Percentiles rank a stretch among this genome's conserved stretches.
phyloP scores from a whole-genome alignment of 2,888 invertebrate genomes.

The Nebria salina region DNA sequence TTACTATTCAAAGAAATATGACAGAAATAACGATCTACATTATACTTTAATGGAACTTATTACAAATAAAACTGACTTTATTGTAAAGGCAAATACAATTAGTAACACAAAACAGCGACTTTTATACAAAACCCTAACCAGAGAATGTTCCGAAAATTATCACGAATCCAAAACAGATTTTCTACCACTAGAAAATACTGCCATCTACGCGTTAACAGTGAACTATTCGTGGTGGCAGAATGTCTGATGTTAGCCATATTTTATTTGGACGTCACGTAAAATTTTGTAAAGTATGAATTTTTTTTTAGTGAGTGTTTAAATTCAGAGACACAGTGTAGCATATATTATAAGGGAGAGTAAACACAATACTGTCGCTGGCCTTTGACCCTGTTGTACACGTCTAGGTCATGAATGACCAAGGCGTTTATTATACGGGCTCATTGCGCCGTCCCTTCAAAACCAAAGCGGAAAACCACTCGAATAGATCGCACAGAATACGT shows the following conservation, averaged over 20 bases:
- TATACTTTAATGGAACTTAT: conserved; percentile 2
- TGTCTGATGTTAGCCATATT: too few relatives aligned
- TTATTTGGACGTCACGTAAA: too few relatives aligned
- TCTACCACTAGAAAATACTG: too few relatives aligned
- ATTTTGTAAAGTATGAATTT: too few relatives aligned
- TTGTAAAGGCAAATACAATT: neutral
- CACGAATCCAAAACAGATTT: too few relatives aligned
- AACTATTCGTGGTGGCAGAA: too few relatives aligned
- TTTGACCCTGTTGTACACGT: conserved; percentile 35
- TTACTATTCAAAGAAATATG: conserved; percentile 4
- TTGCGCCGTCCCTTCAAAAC: conserved; percentile 10
- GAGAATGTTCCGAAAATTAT: too few relatives aligned
- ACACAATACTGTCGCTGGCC: conserved; percentile 31
- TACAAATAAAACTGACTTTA: conserved; percentile 8
- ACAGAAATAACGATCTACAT: neutral
- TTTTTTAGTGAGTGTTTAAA: too few relatives aligned
- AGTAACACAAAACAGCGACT: neutral
- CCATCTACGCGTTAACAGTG: too few relatives aligned
- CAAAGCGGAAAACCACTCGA: conserved; percentile 25
- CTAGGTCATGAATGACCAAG: conserved; percentile 46
- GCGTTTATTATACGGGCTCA: conserved; percentile 42
- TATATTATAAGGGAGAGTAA: neutral
- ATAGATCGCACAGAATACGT: neutral
- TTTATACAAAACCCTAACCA: too few relatives aligned
- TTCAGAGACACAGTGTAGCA: too few relatives aligned